A percentile compares a stretch with the other conserved stretches of the same genome.
Evolutionary conservation across 2,888 invertebrate genomes (phyloP).

Genomic region (Caenorhabditis macrosperma): DNA sequence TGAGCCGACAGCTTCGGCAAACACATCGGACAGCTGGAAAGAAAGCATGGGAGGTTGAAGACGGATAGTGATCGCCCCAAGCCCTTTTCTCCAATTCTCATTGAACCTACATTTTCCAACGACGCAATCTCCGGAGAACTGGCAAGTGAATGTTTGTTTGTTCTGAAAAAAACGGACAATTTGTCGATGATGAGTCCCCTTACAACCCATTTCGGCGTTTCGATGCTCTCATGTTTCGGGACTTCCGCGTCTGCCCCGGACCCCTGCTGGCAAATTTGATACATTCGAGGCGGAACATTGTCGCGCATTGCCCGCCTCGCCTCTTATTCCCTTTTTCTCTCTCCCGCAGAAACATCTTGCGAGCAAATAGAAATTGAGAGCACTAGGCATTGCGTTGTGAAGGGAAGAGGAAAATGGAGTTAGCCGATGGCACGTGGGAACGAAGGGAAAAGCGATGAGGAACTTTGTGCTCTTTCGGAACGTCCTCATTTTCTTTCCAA

Average conservation of each 20-base stretch:
- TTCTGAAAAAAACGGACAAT: constrained; percentile 64
- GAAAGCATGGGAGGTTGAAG: background rate
- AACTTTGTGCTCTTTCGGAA: constrained; percentile 21
- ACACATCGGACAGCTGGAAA: constrained; percentile 73
- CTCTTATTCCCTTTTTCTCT: constrained; percentile 20
- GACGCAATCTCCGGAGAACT: constrained; percentile 70
- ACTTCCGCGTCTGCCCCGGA: constrained; percentile 37
- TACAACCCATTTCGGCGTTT: background rate
- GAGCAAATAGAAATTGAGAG: constrained; percentile 56
- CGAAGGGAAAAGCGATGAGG: constrained; percentile 8
- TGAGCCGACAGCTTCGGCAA: constrained; percentile 72
- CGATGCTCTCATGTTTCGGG: constrained; percentile 34
- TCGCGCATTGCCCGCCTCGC: constrained; percentile 45
- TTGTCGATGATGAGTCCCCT: constrained; percentile 7
- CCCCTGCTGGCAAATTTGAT: constrained; percentile 58
- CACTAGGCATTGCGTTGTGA: constrained; percentile 36
- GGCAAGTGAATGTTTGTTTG: constrained; percentile 74
- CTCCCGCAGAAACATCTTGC: constrained; percentile 45
- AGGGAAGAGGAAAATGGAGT: constrained; percentile 3
- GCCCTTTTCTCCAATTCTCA: background rate
- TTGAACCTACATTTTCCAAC: constrained; percentile 71
- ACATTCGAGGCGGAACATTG: constrained; percentile 44
- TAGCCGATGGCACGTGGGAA: constrained; percentile 19
- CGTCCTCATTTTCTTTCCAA: background rate
- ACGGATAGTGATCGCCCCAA: background rate